A percentile compares a stretch with the other conserved stretches of the same genome.
Conservation (phyloP, 37 sponge, comb jelly and placozoan species). For the Cladorhizidae sp. region DNA sequence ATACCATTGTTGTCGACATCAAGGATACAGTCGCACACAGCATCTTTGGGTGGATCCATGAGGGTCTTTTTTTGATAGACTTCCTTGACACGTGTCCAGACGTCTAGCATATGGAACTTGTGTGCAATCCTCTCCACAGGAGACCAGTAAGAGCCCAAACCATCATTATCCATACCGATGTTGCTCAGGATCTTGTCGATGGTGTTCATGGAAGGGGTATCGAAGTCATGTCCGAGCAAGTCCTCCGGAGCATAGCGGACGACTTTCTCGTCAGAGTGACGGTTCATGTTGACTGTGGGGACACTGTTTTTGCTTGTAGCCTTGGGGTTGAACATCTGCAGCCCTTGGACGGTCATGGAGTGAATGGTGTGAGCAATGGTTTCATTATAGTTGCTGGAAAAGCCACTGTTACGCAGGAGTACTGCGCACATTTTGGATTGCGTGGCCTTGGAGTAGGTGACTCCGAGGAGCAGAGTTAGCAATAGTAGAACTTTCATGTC, state of each 20-base stretch:
- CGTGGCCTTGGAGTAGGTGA: not conserved
- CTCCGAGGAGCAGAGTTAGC: not conserved
- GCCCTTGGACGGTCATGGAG: conserved; percentile 79
- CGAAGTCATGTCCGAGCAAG: conserved; percentile 39
- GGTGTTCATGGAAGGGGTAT: conserved; percentile 63
- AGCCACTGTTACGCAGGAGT: conserved; percentile 21
- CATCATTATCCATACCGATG: conserved; percentile 70
- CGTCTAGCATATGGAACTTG: conserved; percentile 76
- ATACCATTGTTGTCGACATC: conserved; percentile 64
- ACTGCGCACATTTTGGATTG: not conserved
- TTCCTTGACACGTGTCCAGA: conserved; percentile 53
- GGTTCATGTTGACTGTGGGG: conserved; percentile 79
- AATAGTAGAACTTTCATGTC: not conserved
- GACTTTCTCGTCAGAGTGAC: conserved; percentile 46
- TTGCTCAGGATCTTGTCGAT: conserved; percentile 70
- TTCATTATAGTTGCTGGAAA: conserved; percentile 78
- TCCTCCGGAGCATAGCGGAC: conserved; percentile 70
- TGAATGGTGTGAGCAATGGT: conserved; percentile 81
- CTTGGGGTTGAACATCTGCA: conserved; percentile 61
- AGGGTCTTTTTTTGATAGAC: conserved; percentile 29
- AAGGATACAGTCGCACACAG: conserved; percentile 61
- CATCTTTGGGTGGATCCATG: conserved; percentile 39
- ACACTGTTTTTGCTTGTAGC: conserved; percentile 59
- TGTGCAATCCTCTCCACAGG: conserved; percentile 80
- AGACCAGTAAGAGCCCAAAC: conserved; percentile 74